phyloP scores from a whole-genome alignment of 2,888 invertebrate genomes.

The Hemicrepidius hirtus region DNA sequence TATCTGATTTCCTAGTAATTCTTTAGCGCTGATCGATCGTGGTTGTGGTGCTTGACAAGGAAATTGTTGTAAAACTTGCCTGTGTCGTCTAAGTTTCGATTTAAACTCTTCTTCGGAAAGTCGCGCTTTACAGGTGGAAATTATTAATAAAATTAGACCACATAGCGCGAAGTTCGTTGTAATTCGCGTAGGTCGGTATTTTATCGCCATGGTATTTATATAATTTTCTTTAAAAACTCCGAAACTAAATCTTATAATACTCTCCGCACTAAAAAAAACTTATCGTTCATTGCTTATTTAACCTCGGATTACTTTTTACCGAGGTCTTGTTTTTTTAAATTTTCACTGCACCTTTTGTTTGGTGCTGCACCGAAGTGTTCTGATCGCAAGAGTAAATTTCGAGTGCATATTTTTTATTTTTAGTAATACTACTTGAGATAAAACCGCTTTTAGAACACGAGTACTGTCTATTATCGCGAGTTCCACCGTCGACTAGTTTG shows the following conservation, averaged over 20 bases:
- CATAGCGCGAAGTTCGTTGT: conserved; percentile 42
- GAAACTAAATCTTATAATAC: conserved; percentile 35
- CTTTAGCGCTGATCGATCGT: conserved; percentile 42
- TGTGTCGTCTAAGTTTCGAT: conserved; percentile 35
- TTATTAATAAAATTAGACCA: conserved; percentile 47
- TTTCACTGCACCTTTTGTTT: conserved; percentile 4
- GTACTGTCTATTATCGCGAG: conserved; percentile 42
- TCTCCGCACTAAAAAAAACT: not conserved
- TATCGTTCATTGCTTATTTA: not conserved
- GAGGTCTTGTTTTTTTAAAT: not conserved
- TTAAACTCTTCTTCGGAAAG: conserved; percentile 23
- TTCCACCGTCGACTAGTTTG: conserved; percentile 41
- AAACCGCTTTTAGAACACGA: conserved; percentile 41
- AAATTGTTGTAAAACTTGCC: conserved; percentile 40
- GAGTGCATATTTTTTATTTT: conserved; percentile 48
- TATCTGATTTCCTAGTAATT: conserved; percentile 41
- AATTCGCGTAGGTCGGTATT: conserved; percentile 35
- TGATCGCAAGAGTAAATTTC: conserved; percentile 29
- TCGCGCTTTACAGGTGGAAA: conserved; percentile 39
- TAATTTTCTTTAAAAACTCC: conserved; percentile 21
- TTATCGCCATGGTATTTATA: conserved; percentile 50
- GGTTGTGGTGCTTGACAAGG: conserved; percentile 49
- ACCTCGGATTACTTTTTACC: not conserved
- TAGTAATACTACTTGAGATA: conserved; percentile 41
- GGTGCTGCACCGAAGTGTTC: conserved; percentile 18